phyloP scores from a whole-genome alignment of 2,888 invertebrate species.

The Spialia ferax region DNA sequence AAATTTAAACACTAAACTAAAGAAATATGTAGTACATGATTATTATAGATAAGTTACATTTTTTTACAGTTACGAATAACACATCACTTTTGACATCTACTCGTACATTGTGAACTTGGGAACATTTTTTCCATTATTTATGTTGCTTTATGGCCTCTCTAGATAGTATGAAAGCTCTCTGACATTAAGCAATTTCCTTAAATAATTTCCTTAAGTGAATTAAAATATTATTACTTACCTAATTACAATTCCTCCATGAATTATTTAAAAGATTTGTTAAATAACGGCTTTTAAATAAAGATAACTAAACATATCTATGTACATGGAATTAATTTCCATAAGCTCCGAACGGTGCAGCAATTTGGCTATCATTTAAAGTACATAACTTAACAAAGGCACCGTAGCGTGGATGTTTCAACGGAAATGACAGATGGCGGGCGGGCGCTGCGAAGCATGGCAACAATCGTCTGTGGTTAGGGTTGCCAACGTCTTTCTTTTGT shows the following conservation, averaged over 20 bases:
- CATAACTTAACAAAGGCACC: constrained; percentile 42
- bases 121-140: too few relatives aligned
- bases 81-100: too few relatives aligned
- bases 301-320: constrained; percentile 6
- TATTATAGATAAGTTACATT: too few relatives aligned
- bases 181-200: too few relatives aligned
- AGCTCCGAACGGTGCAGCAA: background rate
- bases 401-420: constrained; percentile 52
- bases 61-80: too few relatives aligned
- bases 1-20: too few relatives aligned
- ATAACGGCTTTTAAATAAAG: background rate
- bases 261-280: background rate
- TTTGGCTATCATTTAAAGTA: background rate
- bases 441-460: constrained; percentile 24
- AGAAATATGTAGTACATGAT: too few relatives aligned
- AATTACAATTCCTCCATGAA: background rate
- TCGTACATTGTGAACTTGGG: too few relatives aligned
- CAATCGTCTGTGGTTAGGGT: constrained; percentile 8
- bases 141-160: too few relatives aligned
- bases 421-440: constrained; percentile 37
- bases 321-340: background rate
- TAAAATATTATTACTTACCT: too few relatives aligned
- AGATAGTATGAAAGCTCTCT: too few relatives aligned
- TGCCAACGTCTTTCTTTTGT: background rate
- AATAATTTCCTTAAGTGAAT: too few relatives aligned